A percentile compares a stretch with the other conserved stretches of the same genome.
These are phyloP conservation scores for Procambarus clarkii DNA, from an alignment of 1,140 invertebrate genomes.

Conservation along the genomic window DNA sequence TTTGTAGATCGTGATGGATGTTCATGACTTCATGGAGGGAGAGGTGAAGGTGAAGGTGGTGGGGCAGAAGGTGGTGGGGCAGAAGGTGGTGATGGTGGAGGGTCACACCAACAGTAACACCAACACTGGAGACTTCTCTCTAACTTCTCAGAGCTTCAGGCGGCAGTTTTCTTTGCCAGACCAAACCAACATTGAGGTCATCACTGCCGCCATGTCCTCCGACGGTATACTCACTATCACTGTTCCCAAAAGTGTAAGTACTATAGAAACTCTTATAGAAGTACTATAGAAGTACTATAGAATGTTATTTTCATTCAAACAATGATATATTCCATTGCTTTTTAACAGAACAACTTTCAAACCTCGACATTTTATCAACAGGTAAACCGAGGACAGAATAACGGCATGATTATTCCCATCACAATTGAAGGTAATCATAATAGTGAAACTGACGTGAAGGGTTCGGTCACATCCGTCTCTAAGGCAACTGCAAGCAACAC, in stretches of 20 bases:
- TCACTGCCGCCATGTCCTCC: constrained; percentile 13
- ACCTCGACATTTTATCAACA: background rate
- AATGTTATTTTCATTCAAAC: background rate
- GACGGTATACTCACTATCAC: constrained; percentile 37
- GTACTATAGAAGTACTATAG: no score
- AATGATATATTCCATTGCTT: background rate
- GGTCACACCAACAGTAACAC: constrained; percentile 15
- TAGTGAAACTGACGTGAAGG: background rate
- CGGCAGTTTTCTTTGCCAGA: constrained; percentile 6
- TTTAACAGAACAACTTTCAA: background rate
- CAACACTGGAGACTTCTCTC: background rate
- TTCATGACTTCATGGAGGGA: constrained; percentile 35
- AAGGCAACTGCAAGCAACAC: background rate
- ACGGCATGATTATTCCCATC: background rate
- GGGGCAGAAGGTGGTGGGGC: constrained; percentile 38
- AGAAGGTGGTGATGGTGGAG: constrained; percentile 42
- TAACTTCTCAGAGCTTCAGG: constrained; percentile 18
- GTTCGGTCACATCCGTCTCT: background rate
- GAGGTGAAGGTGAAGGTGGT: constrained; percentile 46
- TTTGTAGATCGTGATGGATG: constrained; percentile 44
- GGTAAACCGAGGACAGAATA: background rate
- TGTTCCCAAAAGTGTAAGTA: background rate
- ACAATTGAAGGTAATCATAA: background rate
- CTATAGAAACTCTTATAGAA: background rate
- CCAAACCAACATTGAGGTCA: constrained; percentile 1